A percentile compares a stretch with the other conserved stretches of the same genome.
Conservation (phyloP, 2,888 invertebrate genomes). For the Osedax frankpressi region DNA sequence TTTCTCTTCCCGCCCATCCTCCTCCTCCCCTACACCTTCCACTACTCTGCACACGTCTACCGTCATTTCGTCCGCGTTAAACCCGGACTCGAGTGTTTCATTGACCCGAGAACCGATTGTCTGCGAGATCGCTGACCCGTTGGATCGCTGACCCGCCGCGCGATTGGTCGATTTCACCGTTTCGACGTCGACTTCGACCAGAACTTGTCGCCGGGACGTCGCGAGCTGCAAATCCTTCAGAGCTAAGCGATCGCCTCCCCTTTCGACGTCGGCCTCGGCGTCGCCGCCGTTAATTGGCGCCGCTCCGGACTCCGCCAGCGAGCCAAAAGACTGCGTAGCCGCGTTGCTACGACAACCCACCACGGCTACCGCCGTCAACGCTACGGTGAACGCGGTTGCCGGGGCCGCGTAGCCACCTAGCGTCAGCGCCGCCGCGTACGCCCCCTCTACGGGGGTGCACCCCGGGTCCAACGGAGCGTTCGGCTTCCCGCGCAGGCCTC, state of each 20-base stretch:
- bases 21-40: no score
- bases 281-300: neutral
- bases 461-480: neutral
- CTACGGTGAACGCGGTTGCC: neutral
- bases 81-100: no score
- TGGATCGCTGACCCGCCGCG: neutral
- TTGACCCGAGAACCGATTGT: no score
- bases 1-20: no score
- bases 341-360: neutral
- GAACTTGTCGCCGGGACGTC: neutral
- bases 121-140: no score
- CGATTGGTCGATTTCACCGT: neutral
- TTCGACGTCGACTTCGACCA: neutral
- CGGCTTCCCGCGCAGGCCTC: neutral
- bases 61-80: no score
- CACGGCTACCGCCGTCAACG: neutral
- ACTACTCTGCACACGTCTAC: no score
- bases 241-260: no score
- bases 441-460: neutral
- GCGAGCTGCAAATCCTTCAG: neutral
- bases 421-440: neutral
- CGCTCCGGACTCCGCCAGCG: neutral
- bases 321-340: no score
- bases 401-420: neutral
- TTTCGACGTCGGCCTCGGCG: neutral